Percentiles rank a stretch among this genome's conserved stretches.
These are phyloP conservation scores for Drosophila birchii DNA, from an alignment of 2,888 invertebrate genomes.

Conservation along the genomic window DNA sequence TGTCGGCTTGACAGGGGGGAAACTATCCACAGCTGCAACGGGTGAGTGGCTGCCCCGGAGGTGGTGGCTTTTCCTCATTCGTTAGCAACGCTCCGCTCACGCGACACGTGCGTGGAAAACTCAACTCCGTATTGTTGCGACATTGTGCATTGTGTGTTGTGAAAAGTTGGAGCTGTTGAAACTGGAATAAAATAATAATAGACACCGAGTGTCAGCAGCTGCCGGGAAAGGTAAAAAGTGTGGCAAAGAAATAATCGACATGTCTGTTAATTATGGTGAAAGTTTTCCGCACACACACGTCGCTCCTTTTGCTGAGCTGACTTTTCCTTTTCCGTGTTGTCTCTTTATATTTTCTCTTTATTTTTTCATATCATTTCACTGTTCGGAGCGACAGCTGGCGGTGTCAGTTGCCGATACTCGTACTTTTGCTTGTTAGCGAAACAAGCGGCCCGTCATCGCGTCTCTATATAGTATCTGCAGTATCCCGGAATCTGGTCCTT, in stretches of 20 bases:
- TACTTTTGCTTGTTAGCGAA: slow-evolving; percentile 49
- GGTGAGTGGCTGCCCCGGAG: slow-evolving; percentile 50
- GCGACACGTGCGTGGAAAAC: slow-evolving; percentile 77
- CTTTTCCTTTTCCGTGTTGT: slow-evolving; percentile 13
- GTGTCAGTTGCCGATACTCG: slow-evolving; percentile 52
- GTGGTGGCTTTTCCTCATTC: slow-evolving; percentile 58
- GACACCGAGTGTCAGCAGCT: slow-evolving; percentile 41
- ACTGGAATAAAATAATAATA: slow-evolving; percentile 30
- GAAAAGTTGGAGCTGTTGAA: slow-evolving; percentile 68
- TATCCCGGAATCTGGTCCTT: slow-evolving; percentile 47
- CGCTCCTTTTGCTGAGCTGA: slow-evolving; percentile 40
- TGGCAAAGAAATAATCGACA: slow-evolving; percentile 75
- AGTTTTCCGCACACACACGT: slow-evolving; percentile 64
- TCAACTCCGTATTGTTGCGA: slow-evolving; percentile 52
- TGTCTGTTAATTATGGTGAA: slow-evolving; percentile 80
- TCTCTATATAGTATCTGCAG: slow-evolving; percentile 30
- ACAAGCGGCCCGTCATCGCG: slow-evolving; percentile 36
- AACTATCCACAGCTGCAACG: slow-evolving; percentile 60
- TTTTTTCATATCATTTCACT: slow-evolving; percentile 27
- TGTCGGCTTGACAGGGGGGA: slow-evolving; percentile 32
- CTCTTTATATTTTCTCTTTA: slow-evolving; percentile 56
- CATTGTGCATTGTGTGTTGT: slow-evolving; percentile 54
- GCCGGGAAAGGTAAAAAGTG: slow-evolving; percentile 68
- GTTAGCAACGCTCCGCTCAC: slow-evolving; percentile 63
- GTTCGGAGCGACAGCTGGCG: slow-evolving; percentile 66